Conservation (phyloP, 2,888 invertebrate genomes). For the Patella depressa region DNA sequence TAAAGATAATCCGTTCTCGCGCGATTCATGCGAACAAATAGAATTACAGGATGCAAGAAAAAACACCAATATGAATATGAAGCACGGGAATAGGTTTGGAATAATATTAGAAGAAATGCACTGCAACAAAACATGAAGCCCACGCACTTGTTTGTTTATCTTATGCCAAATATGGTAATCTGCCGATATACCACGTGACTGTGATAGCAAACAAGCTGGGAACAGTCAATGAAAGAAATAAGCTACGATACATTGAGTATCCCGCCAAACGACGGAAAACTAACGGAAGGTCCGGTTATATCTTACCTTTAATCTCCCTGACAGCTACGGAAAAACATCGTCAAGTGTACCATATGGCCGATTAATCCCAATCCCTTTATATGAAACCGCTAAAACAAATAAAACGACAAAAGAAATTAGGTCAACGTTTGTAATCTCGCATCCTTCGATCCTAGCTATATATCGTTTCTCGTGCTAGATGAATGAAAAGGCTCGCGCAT, state of each 20-base stretch:
- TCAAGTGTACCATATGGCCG: too few species aligned
- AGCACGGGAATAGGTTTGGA: background rate
- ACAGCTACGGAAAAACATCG: too few species aligned
- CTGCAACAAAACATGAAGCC: conserved; percentile 20
- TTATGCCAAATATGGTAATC: conserved; percentile 28
- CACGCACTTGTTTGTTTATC: conserved; percentile 23
- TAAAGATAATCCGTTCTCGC: background rate
- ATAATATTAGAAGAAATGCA: conserved; percentile 8
- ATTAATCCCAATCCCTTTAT: too few species aligned
- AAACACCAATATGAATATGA: too few species aligned
- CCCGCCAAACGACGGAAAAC: too few species aligned
- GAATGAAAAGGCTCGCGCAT: conserved; percentile 12
- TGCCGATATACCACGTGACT: conserved; percentile 24
- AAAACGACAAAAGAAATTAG: background rate
- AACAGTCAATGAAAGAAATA: conserved; percentile 25
- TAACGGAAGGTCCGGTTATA: too few species aligned
- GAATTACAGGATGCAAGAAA: too few species aligned
- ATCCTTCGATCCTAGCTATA: background rate
- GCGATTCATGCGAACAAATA: too few species aligned
- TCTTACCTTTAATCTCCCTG: too few species aligned
- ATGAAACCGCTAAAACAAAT: background rate
- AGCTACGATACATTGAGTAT: too few species aligned
- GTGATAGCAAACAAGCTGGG: conserved; percentile 1
- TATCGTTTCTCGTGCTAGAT: conserved; percentile 3
- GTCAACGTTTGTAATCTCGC: background rate